Evolutionary conservation across 2,797 vertebrate genomes (phyloP).

Genomic region (Rhinichthys osculus): DNA sequence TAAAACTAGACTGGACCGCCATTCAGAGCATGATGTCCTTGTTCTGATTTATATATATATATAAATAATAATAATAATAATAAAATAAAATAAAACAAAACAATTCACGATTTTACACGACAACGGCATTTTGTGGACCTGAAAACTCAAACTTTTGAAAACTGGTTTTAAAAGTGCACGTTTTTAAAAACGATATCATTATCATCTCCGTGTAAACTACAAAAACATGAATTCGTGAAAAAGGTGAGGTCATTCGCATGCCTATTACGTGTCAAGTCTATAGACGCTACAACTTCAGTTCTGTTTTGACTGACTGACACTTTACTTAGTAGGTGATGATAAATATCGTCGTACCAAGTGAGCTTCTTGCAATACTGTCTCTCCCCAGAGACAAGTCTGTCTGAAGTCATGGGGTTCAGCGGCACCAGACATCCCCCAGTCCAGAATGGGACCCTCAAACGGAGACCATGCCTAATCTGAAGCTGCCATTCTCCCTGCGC

Average conservation of each 20-base stretch:
- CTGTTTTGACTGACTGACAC: constrained; percentile 34
- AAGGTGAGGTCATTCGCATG: background rate
- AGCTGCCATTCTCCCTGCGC: constrained; percentile 82
- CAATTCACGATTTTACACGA: background rate
- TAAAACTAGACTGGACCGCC: background rate
- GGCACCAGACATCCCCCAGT: constrained; percentile 73
- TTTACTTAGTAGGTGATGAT: constrained; percentile 3
- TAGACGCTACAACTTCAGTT: background rate
- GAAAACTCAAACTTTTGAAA: background rate
- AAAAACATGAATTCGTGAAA: too few species aligned
- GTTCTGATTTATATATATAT: background rate
- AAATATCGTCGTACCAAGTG: constrained; percentile 48
- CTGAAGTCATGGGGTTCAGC: constrained; percentile 72
- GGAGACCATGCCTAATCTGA: constrained; percentile 86
- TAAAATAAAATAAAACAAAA: background rate
- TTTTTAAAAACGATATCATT: background rate
- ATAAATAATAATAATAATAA: background rate
- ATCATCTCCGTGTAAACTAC: background rate
- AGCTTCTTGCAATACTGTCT: constrained; percentile 68
- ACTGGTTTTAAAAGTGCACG: too few species aligned
- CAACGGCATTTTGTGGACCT: background rate
- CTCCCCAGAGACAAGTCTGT: constrained; percentile 70
- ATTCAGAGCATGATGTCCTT: background rate
- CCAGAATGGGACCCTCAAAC: constrained; percentile 76
- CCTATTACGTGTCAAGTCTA: background rate